Evolutionary conservation across 2,888 invertebrate genomes (phyloP).

Genomic region (Sussaba pulchella): DNA sequence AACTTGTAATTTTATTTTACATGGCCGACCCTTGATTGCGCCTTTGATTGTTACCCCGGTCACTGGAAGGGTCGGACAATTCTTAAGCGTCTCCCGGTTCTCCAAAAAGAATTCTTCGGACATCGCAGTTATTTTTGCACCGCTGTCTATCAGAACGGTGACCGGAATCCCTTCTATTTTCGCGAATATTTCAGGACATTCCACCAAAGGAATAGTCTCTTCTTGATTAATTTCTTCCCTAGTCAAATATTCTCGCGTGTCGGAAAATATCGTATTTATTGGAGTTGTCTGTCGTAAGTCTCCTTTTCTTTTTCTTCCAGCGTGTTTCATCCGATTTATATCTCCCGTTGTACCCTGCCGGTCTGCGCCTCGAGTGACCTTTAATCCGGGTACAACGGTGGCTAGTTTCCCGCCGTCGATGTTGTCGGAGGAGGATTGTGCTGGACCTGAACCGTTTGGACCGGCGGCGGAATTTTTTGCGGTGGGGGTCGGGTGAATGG

Average conservation of each 20-base stretch:
- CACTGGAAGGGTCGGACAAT: slow-evolving; percentile 19
- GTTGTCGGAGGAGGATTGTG: neutral
- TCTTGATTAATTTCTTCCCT: neutral
- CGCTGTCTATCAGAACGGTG: too few species aligned
- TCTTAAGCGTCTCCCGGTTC: neutral
- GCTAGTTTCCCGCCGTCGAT: slow-evolving; percentile 4
- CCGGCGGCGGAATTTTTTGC: too few species aligned
- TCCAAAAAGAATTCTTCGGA: slow-evolving; percentile 25
- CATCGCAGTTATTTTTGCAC: too few species aligned
- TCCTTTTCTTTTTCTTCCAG: neutral
- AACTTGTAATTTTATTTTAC: neutral
- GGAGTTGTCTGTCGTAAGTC: too few species aligned
- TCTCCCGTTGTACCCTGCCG: neutral
- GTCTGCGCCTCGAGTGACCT: too few species aligned
- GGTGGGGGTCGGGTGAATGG: too few species aligned
- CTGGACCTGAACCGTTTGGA: neutral
- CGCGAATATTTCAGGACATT: too few species aligned
- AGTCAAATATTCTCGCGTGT: neutral
- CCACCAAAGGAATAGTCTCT: too few species aligned
- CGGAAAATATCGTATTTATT: neutral
- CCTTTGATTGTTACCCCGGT: slow-evolving; percentile 24
- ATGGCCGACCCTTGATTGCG: slow-evolving; percentile 1
- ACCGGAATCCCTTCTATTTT: too few species aligned
- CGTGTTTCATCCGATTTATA: neutral
- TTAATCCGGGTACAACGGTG: slow-evolving; percentile 18